Evolutionary conservation across 2,113 vertebrate species (phyloP).

Genomic region (Zosterops japonicus): DNA sequence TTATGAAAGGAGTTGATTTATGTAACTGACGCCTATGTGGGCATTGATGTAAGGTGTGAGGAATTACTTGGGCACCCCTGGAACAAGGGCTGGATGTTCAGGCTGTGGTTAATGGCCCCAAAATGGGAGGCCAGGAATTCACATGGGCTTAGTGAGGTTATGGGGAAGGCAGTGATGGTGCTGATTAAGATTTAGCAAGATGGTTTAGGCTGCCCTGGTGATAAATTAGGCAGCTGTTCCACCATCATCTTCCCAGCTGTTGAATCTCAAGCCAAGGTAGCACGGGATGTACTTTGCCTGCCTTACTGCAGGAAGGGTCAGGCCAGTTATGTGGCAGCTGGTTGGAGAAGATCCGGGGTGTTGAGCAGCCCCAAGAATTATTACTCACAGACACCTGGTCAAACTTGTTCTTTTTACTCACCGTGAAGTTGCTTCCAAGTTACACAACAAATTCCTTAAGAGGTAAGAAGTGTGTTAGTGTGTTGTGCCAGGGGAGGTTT

Average conservation of each 20-base stretch:
- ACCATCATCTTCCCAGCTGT: not conserved
- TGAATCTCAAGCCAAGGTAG: not conserved
- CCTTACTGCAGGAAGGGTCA: not conserved
- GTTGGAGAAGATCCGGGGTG: not conserved
- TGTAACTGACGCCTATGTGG: not conserved
- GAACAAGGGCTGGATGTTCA: not conserved
- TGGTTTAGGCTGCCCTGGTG: not conserved
- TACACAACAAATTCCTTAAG: not conserved
- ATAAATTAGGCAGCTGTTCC: not conserved
- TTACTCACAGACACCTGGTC: not conserved
- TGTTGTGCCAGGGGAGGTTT: not conserved
- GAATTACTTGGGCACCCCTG: not conserved
- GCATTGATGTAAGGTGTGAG: not conserved
- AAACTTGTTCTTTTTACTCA: not conserved
- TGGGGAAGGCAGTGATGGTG: not conserved
- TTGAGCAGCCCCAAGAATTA: not conserved
- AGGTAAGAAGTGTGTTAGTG: not conserved
- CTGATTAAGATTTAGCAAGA: not conserved
- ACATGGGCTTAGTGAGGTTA: not conserved
- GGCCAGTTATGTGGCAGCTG: not conserved
- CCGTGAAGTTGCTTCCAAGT: not conserved
- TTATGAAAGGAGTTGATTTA: not conserved
- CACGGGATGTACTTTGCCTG: not conserved
- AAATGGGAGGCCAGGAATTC: not conserved
- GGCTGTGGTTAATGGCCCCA: not conserved